Evolutionary conservation across 2,797 vertebrate species (phyloP).

Genomic region (Pempheris klunzingeri): DNA sequence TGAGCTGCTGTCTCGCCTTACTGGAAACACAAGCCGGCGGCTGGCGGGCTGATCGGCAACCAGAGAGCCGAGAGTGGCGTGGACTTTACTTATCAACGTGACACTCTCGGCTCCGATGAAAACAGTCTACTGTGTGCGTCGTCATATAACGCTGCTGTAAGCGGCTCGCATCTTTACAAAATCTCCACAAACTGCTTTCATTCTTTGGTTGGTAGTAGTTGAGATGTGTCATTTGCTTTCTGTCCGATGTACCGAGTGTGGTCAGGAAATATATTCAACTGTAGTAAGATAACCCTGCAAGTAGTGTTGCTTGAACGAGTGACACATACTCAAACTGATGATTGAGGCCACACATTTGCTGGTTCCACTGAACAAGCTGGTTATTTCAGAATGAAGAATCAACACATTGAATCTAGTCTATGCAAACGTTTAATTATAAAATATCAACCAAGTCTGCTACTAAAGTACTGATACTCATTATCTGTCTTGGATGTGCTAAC

Average conservation of each 20-base stretch:
- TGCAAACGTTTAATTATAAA: too few relatives aligned
- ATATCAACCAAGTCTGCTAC: background rate
- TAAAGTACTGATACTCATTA: background rate
- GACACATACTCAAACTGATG: too few relatives aligned
- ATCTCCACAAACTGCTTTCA: background rate
- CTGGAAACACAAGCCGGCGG: conserved; percentile 63
- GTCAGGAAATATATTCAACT: background rate
- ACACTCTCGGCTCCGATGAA: background rate
- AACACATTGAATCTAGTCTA: too few relatives aligned
- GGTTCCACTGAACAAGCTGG: too few relatives aligned
- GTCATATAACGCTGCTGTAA: background rate
- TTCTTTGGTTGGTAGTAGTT: background rate
- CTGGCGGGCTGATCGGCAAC: conserved; percentile 41
- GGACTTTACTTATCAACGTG: conserved; percentile 34
- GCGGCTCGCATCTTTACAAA: background rate
- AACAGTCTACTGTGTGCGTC: background rate
- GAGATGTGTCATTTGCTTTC: background rate
- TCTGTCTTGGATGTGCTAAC: too few relatives aligned
- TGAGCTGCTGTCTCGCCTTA: conserved; percentile 64
- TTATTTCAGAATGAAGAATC: too few relatives aligned
- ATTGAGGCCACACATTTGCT: too few relatives aligned
- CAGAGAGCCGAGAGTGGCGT: conserved; percentile 42
- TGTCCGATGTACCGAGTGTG: background rate
- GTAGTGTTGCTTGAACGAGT: background rate
- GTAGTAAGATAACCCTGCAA: background rate